Evolutionary conservation across 2,113 vertebrate genomes (phyloP).

Genomic region (Protobothrops mucrosquamatus): DNA sequence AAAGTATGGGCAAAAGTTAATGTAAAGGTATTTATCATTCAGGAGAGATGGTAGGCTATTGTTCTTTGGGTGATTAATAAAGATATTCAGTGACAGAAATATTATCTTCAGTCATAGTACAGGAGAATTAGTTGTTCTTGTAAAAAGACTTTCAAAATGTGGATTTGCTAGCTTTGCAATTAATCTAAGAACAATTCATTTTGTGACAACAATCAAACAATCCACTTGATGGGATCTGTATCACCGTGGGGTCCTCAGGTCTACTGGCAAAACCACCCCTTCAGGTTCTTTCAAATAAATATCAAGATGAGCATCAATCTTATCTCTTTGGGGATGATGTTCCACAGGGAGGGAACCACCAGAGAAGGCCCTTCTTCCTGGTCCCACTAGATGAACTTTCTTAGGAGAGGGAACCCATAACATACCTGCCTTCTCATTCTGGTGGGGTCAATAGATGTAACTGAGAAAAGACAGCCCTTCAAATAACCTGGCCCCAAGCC

Average conservation of each 20-base stretch:
- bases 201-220: neutral
- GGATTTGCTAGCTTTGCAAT: neutral
- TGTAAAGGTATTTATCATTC: conserved; percentile 43
- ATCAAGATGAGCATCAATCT: neutral
- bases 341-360: neutral
- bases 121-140: conserved; percentile 17
- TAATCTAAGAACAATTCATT: neutral
- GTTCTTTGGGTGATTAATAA: conserved; percentile 51
- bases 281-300: neutral
- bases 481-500: neutral
- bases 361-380: neutral
- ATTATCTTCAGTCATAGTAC: conserved; percentile 41
- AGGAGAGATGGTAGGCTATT: conserved; percentile 24
- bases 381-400: neutral
- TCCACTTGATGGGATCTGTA: neutral
- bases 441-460: neutral
- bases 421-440: neutral
- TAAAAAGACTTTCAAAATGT: neutral
- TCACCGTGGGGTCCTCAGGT: neutral
- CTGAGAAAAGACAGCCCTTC: neutral
- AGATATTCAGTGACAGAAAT: conserved; percentile 37
- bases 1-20: conserved; percentile 21
- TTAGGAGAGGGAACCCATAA: neutral
- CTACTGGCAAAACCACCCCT: neutral
- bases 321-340: neutral